These are phyloP conservation scores for Oncorhynchus gorbuscha DNA, from an alignment of 2,113 vertebrate species.

Conservation along the genomic window DNA sequence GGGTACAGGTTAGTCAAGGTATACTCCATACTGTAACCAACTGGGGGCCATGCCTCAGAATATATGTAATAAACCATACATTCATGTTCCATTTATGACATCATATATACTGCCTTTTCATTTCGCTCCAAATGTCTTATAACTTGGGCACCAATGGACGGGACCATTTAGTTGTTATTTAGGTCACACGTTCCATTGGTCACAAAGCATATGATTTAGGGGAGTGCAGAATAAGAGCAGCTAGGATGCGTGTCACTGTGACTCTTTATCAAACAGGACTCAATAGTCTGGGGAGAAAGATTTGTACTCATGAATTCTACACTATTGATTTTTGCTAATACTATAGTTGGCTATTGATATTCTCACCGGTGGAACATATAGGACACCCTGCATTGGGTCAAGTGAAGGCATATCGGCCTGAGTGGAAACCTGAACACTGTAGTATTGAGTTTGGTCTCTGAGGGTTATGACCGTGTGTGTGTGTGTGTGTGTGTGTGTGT, in stretches of 20 bases:
- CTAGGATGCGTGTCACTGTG: constrained; percentile 51
- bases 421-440: constrained; percentile 39
- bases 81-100: constrained; percentile 24
- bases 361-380: constrained; percentile 56
- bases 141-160: constrained; percentile 29
- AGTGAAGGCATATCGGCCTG: constrained; percentile 54
- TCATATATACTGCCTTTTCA: neutral
- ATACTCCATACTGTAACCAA: neutral
- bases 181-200: constrained; percentile 49
- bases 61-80: neutral
- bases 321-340: constrained; percentile 69
- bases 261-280: constrained; percentile 43
- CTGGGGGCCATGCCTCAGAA: neutral
- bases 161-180: constrained; percentile 44
- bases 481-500: too few relatives aligned
- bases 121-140: constrained; percentile 16
- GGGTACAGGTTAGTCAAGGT: neutral
- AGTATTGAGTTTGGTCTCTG: constrained; percentile 54
- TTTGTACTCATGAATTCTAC: constrained; percentile 55
- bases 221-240: constrained; percentile 34
- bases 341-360: constrained; percentile 66
- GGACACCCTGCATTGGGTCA: constrained; percentile 51
- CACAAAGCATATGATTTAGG: constrained; percentile 45
- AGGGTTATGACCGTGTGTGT: constrained; percentile 18
- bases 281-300: constrained; percentile 43